phyloP scores from a whole-genome alignment of 2,888 invertebrate genomes.

The Timema podura region DNA sequence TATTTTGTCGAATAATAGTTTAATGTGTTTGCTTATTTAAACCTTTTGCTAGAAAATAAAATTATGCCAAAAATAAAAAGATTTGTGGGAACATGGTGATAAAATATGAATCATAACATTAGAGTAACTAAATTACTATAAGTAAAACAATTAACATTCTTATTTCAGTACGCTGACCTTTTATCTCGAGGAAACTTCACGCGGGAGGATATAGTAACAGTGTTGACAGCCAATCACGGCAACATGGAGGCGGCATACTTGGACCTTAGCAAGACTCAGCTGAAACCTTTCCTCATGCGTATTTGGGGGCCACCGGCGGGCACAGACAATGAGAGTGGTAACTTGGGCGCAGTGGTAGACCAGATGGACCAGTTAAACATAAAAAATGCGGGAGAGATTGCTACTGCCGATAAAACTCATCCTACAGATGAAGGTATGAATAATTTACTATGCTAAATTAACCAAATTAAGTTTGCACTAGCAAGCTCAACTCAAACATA shows the following conservation, averaged over 20 bases:
- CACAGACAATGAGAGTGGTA: conserved; percentile 61
- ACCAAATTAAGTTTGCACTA: too few relatives aligned
- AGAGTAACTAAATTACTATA: too few relatives aligned
- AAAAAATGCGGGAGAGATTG: conserved; percentile 16
- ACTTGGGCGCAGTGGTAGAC: conserved; percentile 30
- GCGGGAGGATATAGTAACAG: conserved; percentile 67
- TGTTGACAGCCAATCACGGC: conserved; percentile 66
- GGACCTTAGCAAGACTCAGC: conserved; percentile 68
- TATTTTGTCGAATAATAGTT: too few relatives aligned
- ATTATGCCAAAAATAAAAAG: too few relatives aligned
- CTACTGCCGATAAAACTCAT: conserved; percentile 16
- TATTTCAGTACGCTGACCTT: conserved; percentile 56
- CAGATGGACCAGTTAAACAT: conserved; percentile 9
- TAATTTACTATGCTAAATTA: background rate
- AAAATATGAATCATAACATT: too few relatives aligned
- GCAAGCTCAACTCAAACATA: too few relatives aligned
- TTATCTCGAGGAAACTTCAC: conserved; percentile 63
- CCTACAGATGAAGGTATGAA: conserved; percentile 27
- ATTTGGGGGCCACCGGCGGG: conserved; percentile 71
- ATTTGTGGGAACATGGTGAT: too few relatives aligned
- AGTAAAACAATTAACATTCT: background rate
- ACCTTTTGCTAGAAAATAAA: too few relatives aligned
- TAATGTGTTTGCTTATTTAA: too few relatives aligned
- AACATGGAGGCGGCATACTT: conserved; percentile 65
- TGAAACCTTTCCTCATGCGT: conserved; percentile 74